Evolutionary conservation across 2,888 invertebrate species (phyloP), one percentile per base, ranked within the genome.

Genomic region (Callinectes sapidus): DNA sequence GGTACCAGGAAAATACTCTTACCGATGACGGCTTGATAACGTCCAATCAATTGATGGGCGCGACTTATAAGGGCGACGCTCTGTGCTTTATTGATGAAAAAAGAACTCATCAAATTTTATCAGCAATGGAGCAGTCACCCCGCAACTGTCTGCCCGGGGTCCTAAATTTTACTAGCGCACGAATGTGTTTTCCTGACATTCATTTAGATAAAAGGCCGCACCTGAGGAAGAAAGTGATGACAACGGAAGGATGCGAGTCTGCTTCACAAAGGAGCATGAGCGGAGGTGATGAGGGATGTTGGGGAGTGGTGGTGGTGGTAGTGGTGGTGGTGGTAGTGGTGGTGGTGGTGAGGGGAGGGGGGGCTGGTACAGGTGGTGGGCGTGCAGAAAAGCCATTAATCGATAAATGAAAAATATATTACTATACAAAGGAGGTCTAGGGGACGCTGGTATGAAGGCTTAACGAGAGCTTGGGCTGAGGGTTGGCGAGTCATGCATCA

Each of bases 381-480:
- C 81, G 35, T 81, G 81, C 18, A 32, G n/a, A 18, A 35, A 81
- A 81, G 81, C 35, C 35, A 81, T 81, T 81, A 81, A 81, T 81
- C 81, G 81, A 81, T 81, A 81, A 81, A 81, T 81, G 81, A 81
- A 81, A 35, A 81, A 81, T 81, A 81, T 23, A 81, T 81, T 32
- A 35, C 81, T 81, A 81, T 35, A 81, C 81, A 81, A 81, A 81
- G 81, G 81, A 32, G 35, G 81, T 81, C 14, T 81, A 35, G 32
- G 81, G 32, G 81, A 81, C 10, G 32, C 35, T 16, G 81, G 32
- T 81, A 81, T 18, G 35, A 32, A n/a, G 35, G n/a, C 35, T 81
- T 81, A 81, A 81, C 81, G 81, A 81, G 35, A 81, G 81, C 81
- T 81, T 32, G 32, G 81, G 13, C 35, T 35, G 35, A 35, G 16